Conservation (phyloP, 2,888 invertebrate genomes). For the Troides helena region DNA sequence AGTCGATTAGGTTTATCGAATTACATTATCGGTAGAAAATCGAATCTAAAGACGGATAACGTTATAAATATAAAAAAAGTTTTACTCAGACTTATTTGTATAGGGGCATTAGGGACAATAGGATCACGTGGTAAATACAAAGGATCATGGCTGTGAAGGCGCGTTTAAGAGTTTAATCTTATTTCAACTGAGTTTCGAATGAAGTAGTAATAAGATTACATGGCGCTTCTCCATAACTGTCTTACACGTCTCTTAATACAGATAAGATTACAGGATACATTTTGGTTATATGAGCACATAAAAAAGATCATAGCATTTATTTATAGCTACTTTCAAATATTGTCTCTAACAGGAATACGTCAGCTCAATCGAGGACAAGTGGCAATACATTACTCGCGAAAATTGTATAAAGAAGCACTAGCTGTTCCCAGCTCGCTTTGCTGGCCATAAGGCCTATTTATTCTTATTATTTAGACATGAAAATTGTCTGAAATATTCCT, state of each 20-base stretch:
- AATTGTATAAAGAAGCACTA: too few species aligned
- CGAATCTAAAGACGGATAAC: conserved; percentile 37
- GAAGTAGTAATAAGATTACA: conserved; percentile 67
- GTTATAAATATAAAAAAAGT: conserved; percentile 39
- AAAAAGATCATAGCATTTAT: not conserved
- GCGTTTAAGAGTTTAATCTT: conserved; percentile 58
- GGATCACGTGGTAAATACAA: conserved; percentile 63
- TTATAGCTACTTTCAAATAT: not conserved
- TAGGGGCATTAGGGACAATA: conserved; percentile 51
- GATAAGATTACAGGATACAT: not conserved
- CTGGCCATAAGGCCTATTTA: too few species aligned
- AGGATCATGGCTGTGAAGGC: conserved; percentile 50
- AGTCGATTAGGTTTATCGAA: conserved; percentile 41
- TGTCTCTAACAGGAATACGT: not conserved
- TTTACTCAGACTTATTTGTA: conserved; percentile 49
- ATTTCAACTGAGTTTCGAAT: conserved; percentile 56
- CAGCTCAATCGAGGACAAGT: too few species aligned
- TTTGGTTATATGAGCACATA: not conserved
- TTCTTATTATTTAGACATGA: too few species aligned
- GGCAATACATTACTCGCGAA: too few species aligned
- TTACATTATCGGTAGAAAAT: conserved; percentile 45
- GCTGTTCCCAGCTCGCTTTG: too few species aligned
- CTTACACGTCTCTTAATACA: conserved; percentile 35
- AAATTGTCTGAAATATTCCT: too few species aligned
- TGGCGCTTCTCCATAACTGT: conserved; percentile 38